Evolutionary conservation across 1,140 invertebrate species (phyloP).

Genomic region (Lepidurus apus): DNA sequence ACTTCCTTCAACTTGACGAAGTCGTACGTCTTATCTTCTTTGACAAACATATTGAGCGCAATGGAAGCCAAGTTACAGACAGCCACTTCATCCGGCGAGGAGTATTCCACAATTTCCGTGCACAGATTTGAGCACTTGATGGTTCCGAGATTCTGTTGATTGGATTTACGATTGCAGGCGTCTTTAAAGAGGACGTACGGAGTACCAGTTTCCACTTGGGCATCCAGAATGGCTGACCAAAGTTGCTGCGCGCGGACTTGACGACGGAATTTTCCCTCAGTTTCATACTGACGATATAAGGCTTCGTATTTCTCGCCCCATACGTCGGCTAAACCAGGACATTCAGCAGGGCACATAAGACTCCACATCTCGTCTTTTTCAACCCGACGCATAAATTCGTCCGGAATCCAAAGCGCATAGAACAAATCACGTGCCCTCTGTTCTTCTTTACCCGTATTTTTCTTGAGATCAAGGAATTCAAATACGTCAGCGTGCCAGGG

Average conservation of each 20-base stretch:
- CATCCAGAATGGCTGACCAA: constrained; percentile 90
- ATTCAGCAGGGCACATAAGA: constrained; percentile 94
- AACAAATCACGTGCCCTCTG: constrained; percentile 91
- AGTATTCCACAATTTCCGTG: constrained; percentile 96
- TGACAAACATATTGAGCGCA: constrained; percentile 95
- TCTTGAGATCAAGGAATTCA: constrained; percentile 88
- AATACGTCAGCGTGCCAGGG: constrained; percentile 99
- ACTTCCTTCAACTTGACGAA: constrained; percentile 84
- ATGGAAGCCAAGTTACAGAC: constrained; percentile 98
- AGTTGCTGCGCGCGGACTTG: constrained; percentile 80
- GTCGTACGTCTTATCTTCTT: constrained; percentile 68
- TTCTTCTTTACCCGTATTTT: constrained; percentile 94
- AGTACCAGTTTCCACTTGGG: constrained; percentile 96
- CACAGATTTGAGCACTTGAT: constrained; percentile 98
- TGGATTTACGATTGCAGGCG: constrained; percentile 93
- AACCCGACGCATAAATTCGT: constrained; percentile 97
- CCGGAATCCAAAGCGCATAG: constrained; percentile 96
- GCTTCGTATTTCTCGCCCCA: constrained; percentile 94
- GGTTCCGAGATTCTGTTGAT: constrained; percentile 97
- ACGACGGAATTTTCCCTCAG: constrained; percentile 65
- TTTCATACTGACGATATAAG: constrained; percentile 78
- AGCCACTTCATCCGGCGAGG: constrained; percentile 85
- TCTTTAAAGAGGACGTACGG: constrained; percentile 99
- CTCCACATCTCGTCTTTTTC: constrained; percentile 83
- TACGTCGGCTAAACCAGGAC: constrained; percentile 80